Conservation (phyloP, 2,113 vertebrate genomes). For the Leuciscus idus region DNA sequence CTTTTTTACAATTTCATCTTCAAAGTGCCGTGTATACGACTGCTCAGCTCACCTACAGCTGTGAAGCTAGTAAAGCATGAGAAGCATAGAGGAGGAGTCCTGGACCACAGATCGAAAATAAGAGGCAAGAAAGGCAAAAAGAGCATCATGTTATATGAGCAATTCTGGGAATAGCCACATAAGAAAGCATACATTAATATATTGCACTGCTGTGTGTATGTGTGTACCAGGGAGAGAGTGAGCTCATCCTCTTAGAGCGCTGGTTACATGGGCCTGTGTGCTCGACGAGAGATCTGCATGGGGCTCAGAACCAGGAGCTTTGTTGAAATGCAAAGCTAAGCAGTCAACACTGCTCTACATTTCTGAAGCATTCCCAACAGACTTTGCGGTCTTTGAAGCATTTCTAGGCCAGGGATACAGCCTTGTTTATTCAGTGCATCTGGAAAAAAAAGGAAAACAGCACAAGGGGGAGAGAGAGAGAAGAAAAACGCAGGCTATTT, state of each 20-base stretch:
- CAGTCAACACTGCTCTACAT: conserved; percentile 78
- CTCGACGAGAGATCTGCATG: conserved; percentile 47
- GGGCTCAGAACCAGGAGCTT: conserved; percentile 41
- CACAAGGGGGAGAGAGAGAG: conserved; percentile 19
- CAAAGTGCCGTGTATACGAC: background rate
- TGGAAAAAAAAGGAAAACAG: conserved; percentile 48
- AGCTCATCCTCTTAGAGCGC: conserved; percentile 29
- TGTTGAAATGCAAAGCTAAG: conserved; percentile 79
- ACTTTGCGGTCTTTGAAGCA: conserved; percentile 80
- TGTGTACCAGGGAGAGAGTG: conserved; percentile 4
- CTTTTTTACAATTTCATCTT: background rate
- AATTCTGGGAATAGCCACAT: conserved; percentile 38
- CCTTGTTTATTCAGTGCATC: conserved; percentile 78
- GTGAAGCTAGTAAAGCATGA: background rate
- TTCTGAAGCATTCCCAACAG: conserved; percentile 79
- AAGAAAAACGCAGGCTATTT: conserved; percentile 66
- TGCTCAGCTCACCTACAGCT: background rate
- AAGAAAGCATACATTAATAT: conserved; percentile 34
- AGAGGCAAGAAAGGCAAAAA: background rate
- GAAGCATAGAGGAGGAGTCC: background rate
- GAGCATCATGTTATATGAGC: conserved; percentile 18
- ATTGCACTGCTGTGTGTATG: background rate
- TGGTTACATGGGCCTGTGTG: conserved; percentile 30
- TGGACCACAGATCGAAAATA: background rate
- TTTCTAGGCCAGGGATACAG: conserved; percentile 80